These are phyloP conservation scores for Philhelius pedissequus DNA, from an alignment of 2,888 invertebrate species.

Conservation along the genomic window DNA sequence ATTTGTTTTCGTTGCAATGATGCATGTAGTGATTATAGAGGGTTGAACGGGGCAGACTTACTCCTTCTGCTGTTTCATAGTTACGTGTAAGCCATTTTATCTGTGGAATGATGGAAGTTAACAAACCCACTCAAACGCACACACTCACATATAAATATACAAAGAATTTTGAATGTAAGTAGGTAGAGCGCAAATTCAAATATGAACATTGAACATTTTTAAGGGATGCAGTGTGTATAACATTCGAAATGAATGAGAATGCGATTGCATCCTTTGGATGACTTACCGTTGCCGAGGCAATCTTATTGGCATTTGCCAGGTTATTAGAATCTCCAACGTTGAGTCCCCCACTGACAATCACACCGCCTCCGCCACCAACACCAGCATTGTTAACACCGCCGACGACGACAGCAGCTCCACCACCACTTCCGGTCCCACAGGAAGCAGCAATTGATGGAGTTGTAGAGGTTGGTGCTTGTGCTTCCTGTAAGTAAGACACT, in stretches of 20 bases:
- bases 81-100: slow-evolving; percentile 98
- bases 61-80: slow-evolving; percentile 97
- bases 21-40: slow-evolving; percentile 98
- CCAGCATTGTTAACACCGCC: slow-evolving; percentile 71
- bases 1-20: slow-evolving; percentile 94
- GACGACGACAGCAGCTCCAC: slow-evolving; percentile 68
- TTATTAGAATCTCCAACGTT: slow-evolving; percentile 73
- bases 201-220: not conserved
- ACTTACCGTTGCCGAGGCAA: slow-evolving; percentile 95
- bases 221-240: slow-evolving; percentile 10
- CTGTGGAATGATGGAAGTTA: slow-evolving; percentile 77
- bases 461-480: slow-evolving; percentile 80
- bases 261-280: slow-evolving; percentile 33
- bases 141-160: slow-evolving; percentile 14
- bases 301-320: slow-evolving; percentile 81
- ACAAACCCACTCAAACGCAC: slow-evolving; percentile 29
- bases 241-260: not conserved
- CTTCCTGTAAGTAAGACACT: slow-evolving; percentile 78
- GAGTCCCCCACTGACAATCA: slow-evolving; percentile 70
- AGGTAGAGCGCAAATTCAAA: not conserved
- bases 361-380: slow-evolving; percentile 73
- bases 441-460: slow-evolving; percentile 79
- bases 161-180: not conserved
- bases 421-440: slow-evolving; percentile 80
- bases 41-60: slow-evolving; percentile 95